Evolutionary conservation across 2,888 invertebrate genomes (phyloP).

Genomic region (Cosmia trapezina): DNA sequence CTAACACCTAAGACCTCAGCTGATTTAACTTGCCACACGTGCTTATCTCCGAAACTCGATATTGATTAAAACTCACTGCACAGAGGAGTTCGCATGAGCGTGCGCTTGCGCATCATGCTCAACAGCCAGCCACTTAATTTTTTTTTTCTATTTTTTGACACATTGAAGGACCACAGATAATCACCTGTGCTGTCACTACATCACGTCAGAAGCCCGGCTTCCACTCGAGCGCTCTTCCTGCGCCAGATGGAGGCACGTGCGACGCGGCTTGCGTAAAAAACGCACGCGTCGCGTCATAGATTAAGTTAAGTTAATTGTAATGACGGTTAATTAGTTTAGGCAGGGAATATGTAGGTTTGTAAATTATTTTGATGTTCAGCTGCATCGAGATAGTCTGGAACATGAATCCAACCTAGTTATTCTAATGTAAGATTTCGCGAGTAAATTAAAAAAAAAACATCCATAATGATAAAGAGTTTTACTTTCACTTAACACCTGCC

Average conservation of each 20-base stretch:
- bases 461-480: too few relatives aligned
- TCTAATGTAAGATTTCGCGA: too few relatives aligned
- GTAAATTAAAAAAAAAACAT: too few relatives aligned
- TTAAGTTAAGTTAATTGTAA: conserved; percentile 68
- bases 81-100: background rate
- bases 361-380: conserved; percentile 5
- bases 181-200: conserved; percentile 73
- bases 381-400: background rate
- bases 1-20: background rate
- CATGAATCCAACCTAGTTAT: background rate
- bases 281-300: conserved; percentile 72
- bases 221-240: conserved; percentile 87
- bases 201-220: conserved; percentile 84
- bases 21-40: background rate
- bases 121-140: conserved; percentile 1
- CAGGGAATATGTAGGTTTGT: conserved; percentile 9
- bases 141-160: conserved; percentile 17
- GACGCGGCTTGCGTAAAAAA: conserved; percentile 71
- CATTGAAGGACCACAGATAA: conserved; percentile 51
- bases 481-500: too few relatives aligned
- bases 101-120: conserved; percentile 5
- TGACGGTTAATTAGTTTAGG: conserved; percentile 48
- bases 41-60: conserved; percentile 8
- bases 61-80: conserved; percentile 12
- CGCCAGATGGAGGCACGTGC: conserved; percentile 88